Evolutionary conservation across 2,888 invertebrate species (phyloP).

Genomic region (Sacculina carcini): DNA sequence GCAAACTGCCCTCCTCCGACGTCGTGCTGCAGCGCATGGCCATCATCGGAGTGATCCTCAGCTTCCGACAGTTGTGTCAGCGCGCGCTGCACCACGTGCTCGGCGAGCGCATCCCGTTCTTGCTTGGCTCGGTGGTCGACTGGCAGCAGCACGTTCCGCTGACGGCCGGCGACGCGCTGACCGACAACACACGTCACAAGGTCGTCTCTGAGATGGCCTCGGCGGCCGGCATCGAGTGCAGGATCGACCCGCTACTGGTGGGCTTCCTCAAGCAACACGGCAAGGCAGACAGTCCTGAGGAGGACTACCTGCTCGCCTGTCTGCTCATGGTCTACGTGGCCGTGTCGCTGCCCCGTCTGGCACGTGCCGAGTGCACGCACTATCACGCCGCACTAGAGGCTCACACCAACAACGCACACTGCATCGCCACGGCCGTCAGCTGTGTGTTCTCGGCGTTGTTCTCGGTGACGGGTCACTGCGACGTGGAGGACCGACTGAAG

Average conservation of each 20-base stretch:
- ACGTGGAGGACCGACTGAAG: conserved; percentile 91
- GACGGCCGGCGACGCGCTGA: conserved; percentile 22
- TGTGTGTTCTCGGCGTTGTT: conserved; percentile 89
- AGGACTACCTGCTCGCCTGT: conserved; percentile 78
- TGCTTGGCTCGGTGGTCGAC: conserved; percentile 78
- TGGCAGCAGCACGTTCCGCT: conserved; percentile 69
- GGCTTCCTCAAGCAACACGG: conserved; percentile 70
- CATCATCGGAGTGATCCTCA: conserved; percentile 87
- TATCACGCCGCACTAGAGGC: conserved; percentile 47
- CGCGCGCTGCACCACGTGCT: conserved; percentile 78
- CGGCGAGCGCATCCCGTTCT: conserved; percentile 78
- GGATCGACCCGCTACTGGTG: conserved; percentile 83
- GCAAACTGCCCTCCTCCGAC: conserved; percentile 60
- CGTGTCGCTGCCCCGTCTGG: conserved; percentile 81
- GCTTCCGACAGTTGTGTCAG: conserved; percentile 79
- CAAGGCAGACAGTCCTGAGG: conserved; percentile 49
- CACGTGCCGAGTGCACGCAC: conserved; percentile 58
- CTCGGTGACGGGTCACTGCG: conserved; percentile 79
- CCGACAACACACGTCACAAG: conserved; percentile 22
- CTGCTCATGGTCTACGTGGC: conserved; percentile 96
- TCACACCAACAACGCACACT: conserved; percentile 96
- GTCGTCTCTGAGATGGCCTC: conserved; percentile 93
- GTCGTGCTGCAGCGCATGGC: conserved; percentile 90
- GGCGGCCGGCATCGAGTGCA: conserved; percentile 73
- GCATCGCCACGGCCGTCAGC: conserved; percentile 86